Evolutionary conservation across 2,888 invertebrate genomes (phyloP).

Genomic region (Coleophora flavipennella): DNA sequence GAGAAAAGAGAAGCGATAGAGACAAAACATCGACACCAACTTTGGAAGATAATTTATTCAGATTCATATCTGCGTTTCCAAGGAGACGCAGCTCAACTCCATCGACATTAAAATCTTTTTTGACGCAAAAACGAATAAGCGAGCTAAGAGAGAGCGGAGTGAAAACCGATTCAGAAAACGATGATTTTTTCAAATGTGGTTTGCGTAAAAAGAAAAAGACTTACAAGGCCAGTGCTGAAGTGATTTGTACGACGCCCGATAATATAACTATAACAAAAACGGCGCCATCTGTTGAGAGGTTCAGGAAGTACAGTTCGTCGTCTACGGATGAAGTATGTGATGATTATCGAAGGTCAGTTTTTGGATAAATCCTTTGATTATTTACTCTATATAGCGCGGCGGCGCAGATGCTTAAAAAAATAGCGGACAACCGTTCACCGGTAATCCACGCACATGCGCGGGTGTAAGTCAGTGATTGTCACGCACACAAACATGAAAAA

Average conservation of each 20-base stretch:
- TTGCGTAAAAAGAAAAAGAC: conserved; percentile 14
- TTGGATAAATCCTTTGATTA: not conserved
- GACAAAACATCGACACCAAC: conserved; percentile 20
- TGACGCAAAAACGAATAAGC: conserved; percentile 32
- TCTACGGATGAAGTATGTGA: conserved; percentile 34
- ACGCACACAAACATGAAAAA: too few relatives aligned
- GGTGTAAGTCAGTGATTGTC: too few relatives aligned
- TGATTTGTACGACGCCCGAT: conserved; percentile 42
- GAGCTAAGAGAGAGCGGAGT: conserved; percentile 38
- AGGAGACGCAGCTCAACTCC: conserved; percentile 55
- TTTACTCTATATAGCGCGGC: too few relatives aligned
- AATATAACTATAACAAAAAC: conserved; percentile 55
- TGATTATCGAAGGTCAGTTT: conserved; percentile 9
- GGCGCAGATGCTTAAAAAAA: too few relatives aligned
- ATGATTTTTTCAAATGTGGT: conserved; percentile 21
- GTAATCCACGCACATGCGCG: too few relatives aligned
- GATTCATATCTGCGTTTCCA: conserved; percentile 33
- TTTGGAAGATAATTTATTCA: conserved; percentile 40
- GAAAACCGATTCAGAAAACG: conserved; percentile 54
- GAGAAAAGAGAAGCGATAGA: conserved; percentile 22
- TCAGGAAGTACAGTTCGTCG: conserved; percentile 38
- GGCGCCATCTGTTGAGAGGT: conserved; percentile 52
- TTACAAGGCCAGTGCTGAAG: conserved; percentile 4
- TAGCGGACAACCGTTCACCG: too few relatives aligned
- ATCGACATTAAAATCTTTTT: conserved; percentile 18